These are phyloP conservation scores for Aproaerema taeniolella DNA, from an alignment of 2,888 invertebrate species.

Conservation along the genomic window DNA sequence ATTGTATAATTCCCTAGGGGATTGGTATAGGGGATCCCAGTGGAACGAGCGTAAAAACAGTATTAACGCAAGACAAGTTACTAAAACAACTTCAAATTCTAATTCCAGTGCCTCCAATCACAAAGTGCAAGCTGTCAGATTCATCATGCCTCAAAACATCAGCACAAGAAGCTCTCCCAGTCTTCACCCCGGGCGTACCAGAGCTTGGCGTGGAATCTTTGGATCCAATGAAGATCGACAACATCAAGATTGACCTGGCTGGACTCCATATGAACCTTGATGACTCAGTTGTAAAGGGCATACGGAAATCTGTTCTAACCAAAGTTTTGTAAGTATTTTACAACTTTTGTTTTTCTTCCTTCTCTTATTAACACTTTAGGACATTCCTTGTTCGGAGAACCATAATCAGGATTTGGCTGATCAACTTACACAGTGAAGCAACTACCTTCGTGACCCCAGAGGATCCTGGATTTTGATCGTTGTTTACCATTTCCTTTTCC, in stretches of 20 bases:
- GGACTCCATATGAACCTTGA: slow-evolving; percentile 43
- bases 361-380: too few relatives aligned
- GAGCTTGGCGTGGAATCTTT: slow-evolving; percentile 38
- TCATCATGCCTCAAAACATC: slow-evolving; percentile 34
- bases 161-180: slow-evolving; percentile 31
- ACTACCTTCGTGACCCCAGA: too few relatives aligned
- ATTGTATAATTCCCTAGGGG: too few relatives aligned
- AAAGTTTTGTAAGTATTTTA: slow-evolving; percentile 24
- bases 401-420: too few relatives aligned
- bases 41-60: too few relatives aligned
- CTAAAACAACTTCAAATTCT: background rate
- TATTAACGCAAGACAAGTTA: too few relatives aligned
- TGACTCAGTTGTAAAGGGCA: slow-evolving; percentile 36
- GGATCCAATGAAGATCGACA: slow-evolving; percentile 44
- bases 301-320: slow-evolving; percentile 35
- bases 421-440: too few relatives aligned
- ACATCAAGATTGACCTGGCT: slow-evolving; percentile 42
- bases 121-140: slow-evolving; percentile 43
- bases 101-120: slow-evolving; percentile 39
- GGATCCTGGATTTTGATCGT: too few relatives aligned
- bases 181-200: slow-evolving; percentile 39
- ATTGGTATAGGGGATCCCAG: too few relatives aligned
- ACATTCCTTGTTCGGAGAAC: background rate
- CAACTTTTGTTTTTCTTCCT: too few relatives aligned
- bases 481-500: too few relatives aligned